Percentiles rank a stretch among this genome's conserved stretches.
These are phyloP conservation scores for Ctenochaetus hawaiiensis DNA, from an alignment of 2,797 vertebrate species.

Conservation along the genomic window DNA sequence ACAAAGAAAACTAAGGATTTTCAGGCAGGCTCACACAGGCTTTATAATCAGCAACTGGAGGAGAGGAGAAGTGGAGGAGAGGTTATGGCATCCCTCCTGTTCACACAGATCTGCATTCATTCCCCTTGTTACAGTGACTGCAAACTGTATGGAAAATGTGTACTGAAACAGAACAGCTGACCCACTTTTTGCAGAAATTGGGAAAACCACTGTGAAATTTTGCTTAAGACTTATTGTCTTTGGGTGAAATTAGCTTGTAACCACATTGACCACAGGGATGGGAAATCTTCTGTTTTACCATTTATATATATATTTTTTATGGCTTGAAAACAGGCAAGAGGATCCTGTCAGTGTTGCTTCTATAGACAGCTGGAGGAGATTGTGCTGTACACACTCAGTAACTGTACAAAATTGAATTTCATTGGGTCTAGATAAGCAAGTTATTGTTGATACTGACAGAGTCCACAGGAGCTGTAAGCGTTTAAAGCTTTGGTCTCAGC, in stretches of 20 bases:
- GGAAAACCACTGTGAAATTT: constrained; percentile 51
- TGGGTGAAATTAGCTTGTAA: constrained; percentile 52
- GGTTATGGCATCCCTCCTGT: constrained; percentile 20
- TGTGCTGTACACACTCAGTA: neutral
- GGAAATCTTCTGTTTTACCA: constrained; percentile 57
- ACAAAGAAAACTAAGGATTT: constrained; percentile 25
- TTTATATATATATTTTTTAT: constrained; percentile 41
- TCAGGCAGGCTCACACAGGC: constrained; percentile 18
- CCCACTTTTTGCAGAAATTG: constrained; percentile 41
- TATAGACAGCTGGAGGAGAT: constrained; percentile 6
- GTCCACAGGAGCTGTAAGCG: constrained; percentile 7
- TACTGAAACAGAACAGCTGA: constrained; percentile 49
- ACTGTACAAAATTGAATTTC: neutral
- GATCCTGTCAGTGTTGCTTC: constrained; percentile 15
- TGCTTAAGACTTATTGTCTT: constrained; percentile 47
- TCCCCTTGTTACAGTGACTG: constrained; percentile 42
- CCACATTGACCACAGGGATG: constrained; percentile 46
- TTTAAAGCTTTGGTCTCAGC: constrained; percentile 16
- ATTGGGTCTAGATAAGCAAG: constrained; percentile 1
- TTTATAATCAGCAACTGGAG: constrained; percentile 36
- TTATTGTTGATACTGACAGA: constrained; percentile 22
- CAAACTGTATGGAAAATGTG: constrained; percentile 44
- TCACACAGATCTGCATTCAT: constrained; percentile 37
- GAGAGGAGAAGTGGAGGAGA: constrained; percentile 14
- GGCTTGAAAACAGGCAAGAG: constrained; percentile 27